phyloP scores from a whole-genome alignment of 2,888 invertebrate species.

The Branchellion lobata region DNA sequence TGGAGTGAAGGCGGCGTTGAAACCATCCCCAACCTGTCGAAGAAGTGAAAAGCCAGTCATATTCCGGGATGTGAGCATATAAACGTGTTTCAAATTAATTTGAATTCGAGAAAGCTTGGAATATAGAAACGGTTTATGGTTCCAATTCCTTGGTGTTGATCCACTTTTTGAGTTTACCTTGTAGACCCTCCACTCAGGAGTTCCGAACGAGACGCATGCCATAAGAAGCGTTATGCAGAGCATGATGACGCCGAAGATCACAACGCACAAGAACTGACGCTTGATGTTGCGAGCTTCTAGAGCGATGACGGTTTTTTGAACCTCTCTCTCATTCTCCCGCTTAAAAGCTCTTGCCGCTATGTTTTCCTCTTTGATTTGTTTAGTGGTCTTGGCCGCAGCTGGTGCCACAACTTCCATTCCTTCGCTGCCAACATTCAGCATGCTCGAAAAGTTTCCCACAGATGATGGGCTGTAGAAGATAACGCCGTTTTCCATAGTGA shows the following conservation, averaged over 20 bases:
- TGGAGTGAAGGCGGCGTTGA: neutral
- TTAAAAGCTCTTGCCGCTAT: neutral
- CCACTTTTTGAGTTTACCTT: neutral
- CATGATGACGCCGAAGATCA: slow-evolving; percentile 13
- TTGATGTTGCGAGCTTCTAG: slow-evolving; percentile 20
- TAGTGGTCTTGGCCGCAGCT: neutral
- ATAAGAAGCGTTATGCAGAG: neutral
- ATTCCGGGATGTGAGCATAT: no score
- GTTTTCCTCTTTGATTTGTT: neutral
- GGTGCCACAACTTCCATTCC: neutral
- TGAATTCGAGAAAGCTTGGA: neutral
- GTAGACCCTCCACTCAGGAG: slow-evolving; percentile 40
- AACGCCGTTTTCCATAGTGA: no score
- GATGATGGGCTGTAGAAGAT: no score
- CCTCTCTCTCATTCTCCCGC: slow-evolving; percentile 12
- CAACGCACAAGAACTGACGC: neutral
- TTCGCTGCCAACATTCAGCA: neutral
- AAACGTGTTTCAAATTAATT: neutral
- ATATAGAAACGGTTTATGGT: neutral
- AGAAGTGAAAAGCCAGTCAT: no score
- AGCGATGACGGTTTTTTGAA: slow-evolving; percentile 21
- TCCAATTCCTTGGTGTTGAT: neutral
- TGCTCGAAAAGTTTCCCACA: neutral
- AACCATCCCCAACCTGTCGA: neutral
- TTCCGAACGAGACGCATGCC: slow-evolving; percentile 27